Base-by-base conservation (phyloP, 2,888 invertebrate species). In the Cyclophora punctaria region DNA sequence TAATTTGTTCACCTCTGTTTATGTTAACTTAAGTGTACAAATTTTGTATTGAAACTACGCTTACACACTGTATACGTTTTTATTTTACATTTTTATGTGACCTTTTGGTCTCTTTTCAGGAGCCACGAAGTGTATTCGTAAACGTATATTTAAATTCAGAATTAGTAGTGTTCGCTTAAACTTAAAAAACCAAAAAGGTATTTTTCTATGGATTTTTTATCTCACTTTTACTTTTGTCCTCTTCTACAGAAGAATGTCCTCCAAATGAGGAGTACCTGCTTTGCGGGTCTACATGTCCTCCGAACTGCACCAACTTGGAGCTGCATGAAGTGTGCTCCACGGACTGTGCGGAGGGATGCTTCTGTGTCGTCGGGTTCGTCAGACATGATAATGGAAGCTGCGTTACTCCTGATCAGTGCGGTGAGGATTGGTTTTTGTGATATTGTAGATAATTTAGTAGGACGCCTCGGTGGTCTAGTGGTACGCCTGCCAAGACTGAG, bases 331-430 rank as follows among this genome's bases (percentile, higher is more conserved):
- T 58, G 33, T 87, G 87, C 49, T 53, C 66, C 0, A 77, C 76
- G 0, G 76, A 79, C 41, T 88, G 88, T 47, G 65, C 74, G 0
- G 82, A 85, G 40, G 88, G 87, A 0, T 88, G 88, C 67, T 88
- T 85, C 75, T 88, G 88, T 56, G 76, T 75, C 51, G 50, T 75
- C 0, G 87, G 84, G 0, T 83, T 66, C 57, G 65, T 88, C 58
- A 75, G 85, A 48, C 65, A 78, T 6, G 79, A 80, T 2, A 86
- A 81, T n/a, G 80, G 76, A 0, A 80, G 78, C 0, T 88, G 88
- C 50, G 80, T 87, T 3, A 72, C 59, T 2, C 69, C 71, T 52
- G 79, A 81, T 6, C 63, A 75, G 47, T 88, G 87, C 56, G 73
- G 79, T 80, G 53, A 65, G 68, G 34, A 5, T 7, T 3, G 20